Conservation (phyloP, 2,888 invertebrate species). For the Yponomeuta evonymella region DNA sequence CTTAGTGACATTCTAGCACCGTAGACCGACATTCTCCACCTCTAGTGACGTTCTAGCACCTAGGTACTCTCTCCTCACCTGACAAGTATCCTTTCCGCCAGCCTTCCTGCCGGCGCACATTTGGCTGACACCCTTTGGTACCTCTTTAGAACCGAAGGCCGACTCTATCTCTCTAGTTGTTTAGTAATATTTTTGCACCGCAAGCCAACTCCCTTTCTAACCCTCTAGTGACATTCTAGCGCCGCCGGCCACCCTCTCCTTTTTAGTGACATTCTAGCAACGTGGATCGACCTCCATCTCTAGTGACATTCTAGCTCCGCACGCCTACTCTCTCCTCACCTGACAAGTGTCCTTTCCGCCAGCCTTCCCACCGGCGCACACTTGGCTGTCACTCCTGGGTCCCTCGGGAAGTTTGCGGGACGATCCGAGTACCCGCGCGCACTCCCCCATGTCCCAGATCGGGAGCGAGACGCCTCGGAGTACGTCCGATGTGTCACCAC, state of each 20-base stretch:
- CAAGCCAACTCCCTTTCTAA: no score
- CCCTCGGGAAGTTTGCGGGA: constrained; percentile 55
- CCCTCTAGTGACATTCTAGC: no score
- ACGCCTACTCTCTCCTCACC: constrained; percentile 31
- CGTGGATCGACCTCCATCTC: no score
- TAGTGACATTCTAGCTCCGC: no score
- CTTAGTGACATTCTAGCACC: no score
- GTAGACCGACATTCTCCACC: no score
- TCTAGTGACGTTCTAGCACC: no score
- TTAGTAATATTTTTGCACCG: no score
- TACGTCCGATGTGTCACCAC: constrained; percentile 49
- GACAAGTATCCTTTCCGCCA: constrained; percentile 63
- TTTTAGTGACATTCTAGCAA: no score
- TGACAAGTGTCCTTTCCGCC: constrained; percentile 66
- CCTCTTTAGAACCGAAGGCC: no score
- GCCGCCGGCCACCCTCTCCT: no score
- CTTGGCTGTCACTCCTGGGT: constrained; percentile 44
- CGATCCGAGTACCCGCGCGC: constrained; percentile 44
- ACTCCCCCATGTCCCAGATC: constrained; percentile 50
- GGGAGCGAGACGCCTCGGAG: constrained; percentile 57
- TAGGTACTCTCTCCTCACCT: constrained; percentile 37
- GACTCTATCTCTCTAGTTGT: no score
- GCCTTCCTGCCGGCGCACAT: constrained; percentile 53
- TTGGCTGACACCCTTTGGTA: constrained; percentile 38
- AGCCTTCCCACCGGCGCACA: constrained; percentile 52